phyloP scores from a whole-genome alignment of 2,888 invertebrate species.

The Cataglyphis rosenhaueri region DNA sequence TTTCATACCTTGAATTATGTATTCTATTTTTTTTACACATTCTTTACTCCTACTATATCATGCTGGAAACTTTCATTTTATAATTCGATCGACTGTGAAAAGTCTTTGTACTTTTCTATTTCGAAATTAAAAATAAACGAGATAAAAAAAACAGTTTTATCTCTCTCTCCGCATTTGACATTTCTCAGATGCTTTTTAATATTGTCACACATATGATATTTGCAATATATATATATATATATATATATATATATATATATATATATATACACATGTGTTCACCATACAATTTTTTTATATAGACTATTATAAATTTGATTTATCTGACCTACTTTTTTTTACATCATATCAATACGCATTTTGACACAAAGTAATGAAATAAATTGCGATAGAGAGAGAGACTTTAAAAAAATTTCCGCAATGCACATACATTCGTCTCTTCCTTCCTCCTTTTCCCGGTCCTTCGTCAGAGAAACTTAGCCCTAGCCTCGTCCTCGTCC shows the following conservation, averaged over 20 bases:
- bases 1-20: not conserved
- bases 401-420: not conserved
- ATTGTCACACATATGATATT: not conserved
- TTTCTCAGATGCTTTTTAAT: slow-evolving; percentile 3
- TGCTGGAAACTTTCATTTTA: not conserved
- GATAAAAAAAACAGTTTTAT: not conserved
- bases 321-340: not conserved
- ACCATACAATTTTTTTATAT: not conserved
- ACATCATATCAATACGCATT: not conserved
- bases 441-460: slow-evolving; percentile 40
- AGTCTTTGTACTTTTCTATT: not conserved
- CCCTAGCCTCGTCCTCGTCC: not conserved
- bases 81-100: not conserved
- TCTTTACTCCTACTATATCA: not conserved
- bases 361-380: not conserved
- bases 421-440: slow-evolving; percentile 58
- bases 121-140: slow-evolving; percentile 16
- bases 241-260: too few relatives aligned
- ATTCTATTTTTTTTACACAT: not conserved
- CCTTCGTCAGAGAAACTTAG: slow-evolving; percentile 9
- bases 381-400: not conserved
- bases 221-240: not conserved
- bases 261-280: not conserved
- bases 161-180: slow-evolving; percentile 1
- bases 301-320: not conserved